phyloP scores from a whole-genome alignment of 2,797 vertebrate species.

The Champsocephalus gunnari region DNA sequence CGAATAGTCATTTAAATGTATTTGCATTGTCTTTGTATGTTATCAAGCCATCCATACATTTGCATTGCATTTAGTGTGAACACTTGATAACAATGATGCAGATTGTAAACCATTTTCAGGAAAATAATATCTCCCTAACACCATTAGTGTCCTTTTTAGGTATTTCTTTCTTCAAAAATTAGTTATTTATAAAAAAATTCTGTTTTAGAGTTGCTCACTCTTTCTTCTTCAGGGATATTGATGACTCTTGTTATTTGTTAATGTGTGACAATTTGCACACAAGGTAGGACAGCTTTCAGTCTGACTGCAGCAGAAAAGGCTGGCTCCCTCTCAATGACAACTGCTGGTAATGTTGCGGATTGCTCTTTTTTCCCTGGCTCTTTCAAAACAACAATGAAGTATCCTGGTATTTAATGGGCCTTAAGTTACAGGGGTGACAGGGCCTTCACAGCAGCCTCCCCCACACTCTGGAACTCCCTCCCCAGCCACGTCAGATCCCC shows the following conservation, averaged over 20 bases:
- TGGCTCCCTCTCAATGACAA: not conserved
- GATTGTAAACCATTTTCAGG: not conserved
- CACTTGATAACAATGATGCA: not conserved
- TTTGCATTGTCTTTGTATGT: no score
- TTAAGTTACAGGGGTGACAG: not conserved
- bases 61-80: no score
- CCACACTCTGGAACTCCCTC: no score
- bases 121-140: not conserved
- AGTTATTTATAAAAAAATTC: not conserved
- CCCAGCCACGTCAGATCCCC: no score
- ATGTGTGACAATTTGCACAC: not conserved
- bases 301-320: constrained; percentile 2
- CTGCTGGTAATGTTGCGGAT: not conserved
- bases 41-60: no score
- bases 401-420: constrained; percentile 19
- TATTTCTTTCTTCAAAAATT: not conserved
- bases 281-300: not conserved
- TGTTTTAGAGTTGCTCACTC: not conserved
- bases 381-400: constrained; percentile 3
- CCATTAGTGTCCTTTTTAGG: not conserved
- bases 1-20: no score
- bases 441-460: no score
- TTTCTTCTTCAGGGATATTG: not conserved
- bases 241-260: not conserved
- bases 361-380: not conserved